Evolutionary conservation across 2,113 vertebrate species (phyloP).

Genomic region (Pygoscelis antarcticus): DNA sequence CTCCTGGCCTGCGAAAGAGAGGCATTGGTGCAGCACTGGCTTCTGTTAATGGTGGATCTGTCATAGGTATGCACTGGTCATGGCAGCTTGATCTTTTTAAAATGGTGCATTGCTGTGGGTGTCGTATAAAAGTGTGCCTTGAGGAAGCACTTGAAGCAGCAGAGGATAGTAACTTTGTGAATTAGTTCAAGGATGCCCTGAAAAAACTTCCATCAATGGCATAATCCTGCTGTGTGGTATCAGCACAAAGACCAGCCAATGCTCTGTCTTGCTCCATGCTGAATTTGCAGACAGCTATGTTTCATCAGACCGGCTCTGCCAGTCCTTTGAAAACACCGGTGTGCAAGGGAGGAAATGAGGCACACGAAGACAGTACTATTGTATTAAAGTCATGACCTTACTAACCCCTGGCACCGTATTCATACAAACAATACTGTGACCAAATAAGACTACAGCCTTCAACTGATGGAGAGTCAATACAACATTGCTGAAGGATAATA

Average conservation of each 20-base stretch:
- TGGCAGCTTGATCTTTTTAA: neutral
- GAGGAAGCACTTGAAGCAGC: neutral
- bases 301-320: neutral
- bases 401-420: neutral
- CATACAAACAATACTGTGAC: constrained; percentile 19
- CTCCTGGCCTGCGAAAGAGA: neutral
- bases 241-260: neutral
- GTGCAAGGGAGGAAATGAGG: neutral
- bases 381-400: neutral
- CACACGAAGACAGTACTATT: neutral
- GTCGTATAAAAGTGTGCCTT: neutral
- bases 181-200: neutral
- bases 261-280: neutral
- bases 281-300: neutral
- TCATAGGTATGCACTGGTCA: rapidly evolving
- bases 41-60: neutral
- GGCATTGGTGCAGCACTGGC: neutral
- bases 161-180: neutral
- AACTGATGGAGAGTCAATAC: constrained; percentile 33
- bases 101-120: neutral
- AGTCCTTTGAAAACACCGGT: neutral
- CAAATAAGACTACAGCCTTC: constrained; percentile 14
- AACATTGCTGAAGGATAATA: constrained; percentile 24
- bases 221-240: neutral
- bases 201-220: neutral